Percentiles rank a stretch among this genome's conserved stretches.
phyloP scores from a whole-genome alignment of 2,888 invertebrate genomes.

The Ferrisia virgata region DNA sequence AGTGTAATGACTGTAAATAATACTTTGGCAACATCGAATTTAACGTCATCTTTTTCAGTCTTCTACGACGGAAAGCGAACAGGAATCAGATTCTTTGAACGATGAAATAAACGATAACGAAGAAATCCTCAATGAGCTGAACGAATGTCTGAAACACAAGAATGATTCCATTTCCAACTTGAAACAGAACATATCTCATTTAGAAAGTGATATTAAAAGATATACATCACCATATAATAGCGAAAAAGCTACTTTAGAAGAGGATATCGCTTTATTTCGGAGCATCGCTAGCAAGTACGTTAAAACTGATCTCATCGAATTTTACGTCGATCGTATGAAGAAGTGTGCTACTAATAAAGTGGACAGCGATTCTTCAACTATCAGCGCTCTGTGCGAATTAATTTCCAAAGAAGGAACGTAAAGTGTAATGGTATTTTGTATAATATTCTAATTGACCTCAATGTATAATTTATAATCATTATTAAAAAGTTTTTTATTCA shows the following conservation, averaged over 20 bases:
- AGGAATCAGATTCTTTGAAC: background rate
- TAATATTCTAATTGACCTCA: background rate
- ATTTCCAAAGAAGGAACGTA: background rate
- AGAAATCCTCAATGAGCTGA: slow-evolving; percentile 7
- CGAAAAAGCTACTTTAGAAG: slow-evolving; percentile 10
- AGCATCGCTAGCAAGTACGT: slow-evolving; percentile 18
- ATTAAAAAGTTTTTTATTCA: background rate
- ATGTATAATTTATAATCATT: background rate
- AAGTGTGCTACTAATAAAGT: background rate
- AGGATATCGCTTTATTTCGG: background rate
- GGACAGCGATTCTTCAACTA: background rate
- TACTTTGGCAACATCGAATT: background rate
- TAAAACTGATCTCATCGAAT: background rate
- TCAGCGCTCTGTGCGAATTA: slow-evolving; percentile 12
- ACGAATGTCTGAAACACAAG: slow-evolving; percentile 25
- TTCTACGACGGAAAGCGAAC: background rate
- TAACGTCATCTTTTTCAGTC: background rate
- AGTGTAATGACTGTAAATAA: background rate
- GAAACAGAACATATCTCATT: background rate
- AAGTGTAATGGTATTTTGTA: background rate
- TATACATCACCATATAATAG: slow-evolving; percentile 12
- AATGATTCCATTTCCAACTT: background rate
- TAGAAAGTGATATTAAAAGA: slow-evolving; percentile 9
- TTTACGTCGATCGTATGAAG: slow-evolving; percentile 35
- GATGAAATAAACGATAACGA: slow-evolving; percentile 34